Percentiles rank a stretch among this genome's conserved stretches.
phyloP scores from a whole-genome alignment of 2,797 vertebrate genomes.

The Ptychobarbus kaznakovi region DNA sequence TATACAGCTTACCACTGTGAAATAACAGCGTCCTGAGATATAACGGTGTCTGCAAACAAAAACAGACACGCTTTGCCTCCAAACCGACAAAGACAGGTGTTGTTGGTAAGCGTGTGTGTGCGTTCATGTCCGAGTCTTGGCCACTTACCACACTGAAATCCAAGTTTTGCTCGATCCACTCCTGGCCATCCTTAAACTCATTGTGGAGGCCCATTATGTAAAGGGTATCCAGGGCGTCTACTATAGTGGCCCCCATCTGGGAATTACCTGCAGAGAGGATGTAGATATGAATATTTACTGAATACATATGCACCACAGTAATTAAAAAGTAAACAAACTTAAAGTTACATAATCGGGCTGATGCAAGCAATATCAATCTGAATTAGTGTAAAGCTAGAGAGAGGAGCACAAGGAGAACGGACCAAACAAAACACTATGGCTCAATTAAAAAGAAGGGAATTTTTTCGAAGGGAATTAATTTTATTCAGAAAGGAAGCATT shows the following conservation, averaged over 20 bases:
- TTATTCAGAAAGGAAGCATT: background rate
- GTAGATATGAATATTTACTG: background rate
- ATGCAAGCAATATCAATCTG: background rate
- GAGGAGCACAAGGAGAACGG: background rate
- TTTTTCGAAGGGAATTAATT: background rate
- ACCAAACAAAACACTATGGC: background rate
- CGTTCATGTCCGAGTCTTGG: background rate
- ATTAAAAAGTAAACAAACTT: background rate
- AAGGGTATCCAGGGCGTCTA: slow-evolving; percentile 96
- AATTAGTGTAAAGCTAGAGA: background rate
- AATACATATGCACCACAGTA: background rate
- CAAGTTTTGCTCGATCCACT: slow-evolving; percentile 96
- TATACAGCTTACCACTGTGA: slow-evolving; percentile 29
- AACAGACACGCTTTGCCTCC: slow-evolving; percentile 5
- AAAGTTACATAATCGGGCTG: slow-evolving; percentile 8
- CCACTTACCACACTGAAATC: slow-evolving; percentile 93
- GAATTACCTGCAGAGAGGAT: slow-evolving; percentile 85
- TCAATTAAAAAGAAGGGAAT: background rate
- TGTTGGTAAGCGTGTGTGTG: background rate
- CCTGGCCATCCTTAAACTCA: slow-evolving; percentile 96
- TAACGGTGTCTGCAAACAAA: slow-evolving; percentile 19
- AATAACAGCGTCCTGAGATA: slow-evolving; percentile 30
- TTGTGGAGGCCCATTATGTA: slow-evolving; percentile 97
- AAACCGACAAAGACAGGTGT: slow-evolving; percentile 12
- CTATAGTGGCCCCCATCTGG: slow-evolving; percentile 94